A percentile compares a stretch with the other conserved stretches of the same genome.
Conservation (phyloP, 2,113 vertebrate species). For the Oncorhynchus kisutch region DNA sequence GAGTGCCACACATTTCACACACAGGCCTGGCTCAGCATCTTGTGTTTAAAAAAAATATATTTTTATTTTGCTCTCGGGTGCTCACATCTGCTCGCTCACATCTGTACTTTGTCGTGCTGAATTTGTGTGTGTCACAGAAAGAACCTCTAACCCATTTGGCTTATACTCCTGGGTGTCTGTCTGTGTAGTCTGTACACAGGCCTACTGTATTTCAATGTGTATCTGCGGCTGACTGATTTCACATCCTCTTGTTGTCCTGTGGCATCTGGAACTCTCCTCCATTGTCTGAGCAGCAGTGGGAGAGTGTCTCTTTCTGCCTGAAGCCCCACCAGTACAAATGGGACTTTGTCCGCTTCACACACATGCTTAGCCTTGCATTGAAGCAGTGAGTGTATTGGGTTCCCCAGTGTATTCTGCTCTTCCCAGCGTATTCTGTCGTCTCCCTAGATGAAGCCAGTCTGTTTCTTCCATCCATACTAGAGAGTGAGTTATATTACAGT, state of each 20-base stretch:
- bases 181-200: background rate
- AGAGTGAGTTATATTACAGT: constrained; percentile 9
- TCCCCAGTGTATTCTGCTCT: background rate
- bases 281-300: background rate
- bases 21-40: background rate
- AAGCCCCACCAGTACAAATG: background rate
- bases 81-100: background rate
- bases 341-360: background rate
- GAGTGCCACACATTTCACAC: background rate
- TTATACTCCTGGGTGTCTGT: no score
- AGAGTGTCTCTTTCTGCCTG: background rate
- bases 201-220: background rate
- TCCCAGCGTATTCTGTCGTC: background rate
- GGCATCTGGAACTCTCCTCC: background rate
- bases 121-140: no score
- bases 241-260: background rate
- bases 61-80: background rate
- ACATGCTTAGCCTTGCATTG: background rate
- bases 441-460: constrained; percentile 13
- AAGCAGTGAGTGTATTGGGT: background rate
- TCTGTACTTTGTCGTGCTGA: no score
- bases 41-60: background rate
- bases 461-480: background rate
- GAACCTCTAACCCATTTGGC: no score
- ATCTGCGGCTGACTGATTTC: background rate